Conservation (phyloP, 2,113 vertebrate species). For the Aplodontia rufa region DNA sequence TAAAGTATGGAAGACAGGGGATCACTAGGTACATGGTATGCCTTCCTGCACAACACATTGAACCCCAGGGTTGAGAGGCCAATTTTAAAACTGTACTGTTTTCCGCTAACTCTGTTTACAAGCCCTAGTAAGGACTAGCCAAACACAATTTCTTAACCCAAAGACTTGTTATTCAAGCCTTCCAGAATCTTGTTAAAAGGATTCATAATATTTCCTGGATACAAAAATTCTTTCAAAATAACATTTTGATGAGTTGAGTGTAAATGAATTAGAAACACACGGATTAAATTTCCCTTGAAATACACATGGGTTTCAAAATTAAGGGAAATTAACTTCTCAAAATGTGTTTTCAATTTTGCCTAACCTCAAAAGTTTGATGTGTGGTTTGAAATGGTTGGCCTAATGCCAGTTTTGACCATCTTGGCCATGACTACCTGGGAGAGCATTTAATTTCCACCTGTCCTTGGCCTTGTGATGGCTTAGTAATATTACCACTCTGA, state of each 20-base stretch:
- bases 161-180: conserved; percentile 44
- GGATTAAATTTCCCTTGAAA: conserved; percentile 77
- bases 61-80: not conserved
- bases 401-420: conserved; percentile 58
- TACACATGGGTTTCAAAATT: conserved; percentile 76
- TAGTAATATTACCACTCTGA: not conserved
- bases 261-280: conserved; percentile 81
- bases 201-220: conserved; percentile 70
- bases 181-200: conserved; percentile 58
- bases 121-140: not conserved
- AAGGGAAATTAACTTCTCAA: conserved; percentile 71
- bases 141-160: conserved; percentile 49
- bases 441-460: conserved; percentile 47
- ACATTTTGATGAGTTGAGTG: conserved; percentile 76
- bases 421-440: conserved; percentile 1
- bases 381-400: conserved; percentile 50
- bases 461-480: not conserved
- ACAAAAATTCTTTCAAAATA: conserved; percentile 73
- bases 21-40: not conserved
- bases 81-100: not conserved
- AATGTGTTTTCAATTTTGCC: conserved; percentile 75
- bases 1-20: not conserved
- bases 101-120: not conserved
- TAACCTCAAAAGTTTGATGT: conserved; percentile 69
- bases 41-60: not conserved